Percentiles rank a stretch among this genome's conserved stretches.
phyloP scores from a whole-genome alignment of 1,140 invertebrate species.

The Sycophaga agraensis region DNA sequence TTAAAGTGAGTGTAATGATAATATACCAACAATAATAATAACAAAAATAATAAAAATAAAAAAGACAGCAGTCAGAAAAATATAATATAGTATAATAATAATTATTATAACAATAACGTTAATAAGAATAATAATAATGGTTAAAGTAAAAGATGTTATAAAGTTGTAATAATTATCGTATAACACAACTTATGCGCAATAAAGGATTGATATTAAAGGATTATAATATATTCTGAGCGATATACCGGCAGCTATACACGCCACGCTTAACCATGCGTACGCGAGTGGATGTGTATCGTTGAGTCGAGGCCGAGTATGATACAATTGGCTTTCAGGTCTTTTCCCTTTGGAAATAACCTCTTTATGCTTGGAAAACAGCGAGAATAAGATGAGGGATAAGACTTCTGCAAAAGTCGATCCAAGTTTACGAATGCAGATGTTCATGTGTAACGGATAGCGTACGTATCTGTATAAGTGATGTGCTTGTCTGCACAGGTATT shows the following conservation, averaged over 20 bases:
- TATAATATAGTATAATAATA: background rate
- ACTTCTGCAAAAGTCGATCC: too few relatives aligned
- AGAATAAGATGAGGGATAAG: too few relatives aligned
- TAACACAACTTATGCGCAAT: background rate
- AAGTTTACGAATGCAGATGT: too few relatives aligned
- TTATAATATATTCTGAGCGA: conserved; percentile 26
- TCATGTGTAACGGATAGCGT: too few relatives aligned
- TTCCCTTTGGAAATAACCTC: too few relatives aligned
- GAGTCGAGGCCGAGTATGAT: too few relatives aligned
- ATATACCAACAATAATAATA: background rate
- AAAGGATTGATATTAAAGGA: conserved; percentile 15
- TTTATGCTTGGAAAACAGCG: too few relatives aligned
- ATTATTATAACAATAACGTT: background rate
- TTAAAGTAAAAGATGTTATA: background rate
- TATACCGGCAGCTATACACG: conserved; percentile 44
- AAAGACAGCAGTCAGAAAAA: background rate
- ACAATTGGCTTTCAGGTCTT: too few relatives aligned
- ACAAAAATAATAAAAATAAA: conserved; percentile 5
- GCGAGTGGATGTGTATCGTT: too few relatives aligned
- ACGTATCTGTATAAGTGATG: too few relatives aligned
- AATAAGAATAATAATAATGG: conserved; percentile 2
- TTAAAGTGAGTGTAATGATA: background rate
- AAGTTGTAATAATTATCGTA: background rate
- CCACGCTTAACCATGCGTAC: conserved; percentile 49
- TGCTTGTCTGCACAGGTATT: too few relatives aligned